These are phyloP conservation scores for Rhizoglyphus robini DNA, from an alignment of 1,140 invertebrate species.

Conservation along the genomic window DNA sequence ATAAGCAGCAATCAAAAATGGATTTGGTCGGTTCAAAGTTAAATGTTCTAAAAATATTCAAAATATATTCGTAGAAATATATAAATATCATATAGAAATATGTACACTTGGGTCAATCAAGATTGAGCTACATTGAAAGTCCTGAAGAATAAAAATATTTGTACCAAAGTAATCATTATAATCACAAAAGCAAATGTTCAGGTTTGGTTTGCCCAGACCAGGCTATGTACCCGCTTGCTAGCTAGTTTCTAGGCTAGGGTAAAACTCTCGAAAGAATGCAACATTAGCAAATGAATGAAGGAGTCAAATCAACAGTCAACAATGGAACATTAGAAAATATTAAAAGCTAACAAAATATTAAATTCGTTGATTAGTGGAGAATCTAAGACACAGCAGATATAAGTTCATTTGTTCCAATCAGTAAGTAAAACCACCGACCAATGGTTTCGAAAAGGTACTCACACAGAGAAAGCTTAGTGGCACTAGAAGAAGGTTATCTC, in stretches of 20 bases:
- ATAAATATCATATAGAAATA: no score
- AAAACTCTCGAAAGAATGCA: no score
- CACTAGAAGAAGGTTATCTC: not conserved
- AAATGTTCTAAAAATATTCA: no score
- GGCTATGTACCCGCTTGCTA: not conserved
- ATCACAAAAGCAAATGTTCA: not conserved
- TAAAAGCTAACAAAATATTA: not conserved
- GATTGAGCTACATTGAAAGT: no score
- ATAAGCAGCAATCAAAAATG: no score
- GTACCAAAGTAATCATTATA: no score
- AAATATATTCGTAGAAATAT: no score
- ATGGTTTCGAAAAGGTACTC: not conserved
- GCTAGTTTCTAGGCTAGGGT: no score
- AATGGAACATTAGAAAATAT: slow-evolving; percentile 12
- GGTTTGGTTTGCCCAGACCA: not conserved
- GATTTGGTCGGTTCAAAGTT: no score
- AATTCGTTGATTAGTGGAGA: slow-evolving; percentile 9
- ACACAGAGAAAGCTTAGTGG: not conserved
- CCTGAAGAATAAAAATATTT: no score
- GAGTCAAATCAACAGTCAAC: not conserved
- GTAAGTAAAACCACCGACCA: not conserved
- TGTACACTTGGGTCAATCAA: no score
- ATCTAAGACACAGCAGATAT: slow-evolving; percentile 11
- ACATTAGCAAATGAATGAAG: not conserved
- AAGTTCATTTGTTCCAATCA: slow-evolving; percentile 14